Base-by-base conservation (phyloP, 2,797 vertebrate species). In the Tragelaphus oryx region DNA sequence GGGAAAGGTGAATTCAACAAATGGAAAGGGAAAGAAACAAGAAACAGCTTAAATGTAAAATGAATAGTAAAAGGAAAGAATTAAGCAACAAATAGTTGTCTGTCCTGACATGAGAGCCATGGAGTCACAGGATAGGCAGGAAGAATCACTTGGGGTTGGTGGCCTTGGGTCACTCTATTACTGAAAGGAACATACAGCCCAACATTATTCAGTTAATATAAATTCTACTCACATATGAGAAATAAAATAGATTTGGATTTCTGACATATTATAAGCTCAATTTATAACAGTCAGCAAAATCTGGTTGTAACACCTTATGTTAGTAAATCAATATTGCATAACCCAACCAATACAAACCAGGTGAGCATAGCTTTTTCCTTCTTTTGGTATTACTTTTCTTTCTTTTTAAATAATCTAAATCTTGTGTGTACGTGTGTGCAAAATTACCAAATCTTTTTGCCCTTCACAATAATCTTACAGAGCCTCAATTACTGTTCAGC, bases 211-310 rank as follows among this genome's bases (percentile, higher is more conserved):
- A 95, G 78, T 81, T 89, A 92, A 93, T 83, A 90, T 87, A 80
- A 93, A 94, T 93, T 94, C 83, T 87, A 81, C 50, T 94, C 33
- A 92, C 7, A 54, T 88, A 86, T 74, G 44, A 93, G 80, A 93
- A 94, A 88, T 71, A 95, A 91, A 96, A 52, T 24, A 97, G 62
- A 84, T 75, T 89, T 97, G 22, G 30, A 89, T 80, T 96, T 95
- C 60, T 94, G 82, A 96, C n/a, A 91, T 0, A 3, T 97, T 89
- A 81, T 59, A 96, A 95, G 54, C 22, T 95, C 79, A 94, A 87
- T 95, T 91, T 91, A 92, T 11, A 83, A 88, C 0, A 86, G 93
- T 84, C 85, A 96, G 91, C 91, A 95, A 97, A 96, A 94, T 80
- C 46, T 87, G 59, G 84, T 52, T 95, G 52, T 24, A n/a, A 93